Conservation (phyloP, 2,113 vertebrate species). For the Prinia subflava region DNA sequence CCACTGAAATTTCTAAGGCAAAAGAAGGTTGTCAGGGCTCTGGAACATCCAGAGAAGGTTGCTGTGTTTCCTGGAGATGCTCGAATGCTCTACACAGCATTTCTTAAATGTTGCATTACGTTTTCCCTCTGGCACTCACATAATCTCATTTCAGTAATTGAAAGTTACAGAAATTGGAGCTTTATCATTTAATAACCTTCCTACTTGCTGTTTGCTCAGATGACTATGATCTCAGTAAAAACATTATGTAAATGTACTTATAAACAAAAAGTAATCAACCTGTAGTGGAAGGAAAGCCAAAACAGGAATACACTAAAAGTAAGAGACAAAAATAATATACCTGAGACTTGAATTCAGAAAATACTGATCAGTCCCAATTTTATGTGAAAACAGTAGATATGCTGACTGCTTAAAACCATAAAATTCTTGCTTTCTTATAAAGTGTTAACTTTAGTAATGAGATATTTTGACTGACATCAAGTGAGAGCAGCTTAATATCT, state of each 20-base stretch:
- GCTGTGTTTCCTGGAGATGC: background rate
- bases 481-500: background rate
- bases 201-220: background rate
- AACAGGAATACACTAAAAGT: background rate
- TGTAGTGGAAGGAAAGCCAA: background rate
- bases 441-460: background rate
- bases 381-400: background rate
- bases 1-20: background rate
- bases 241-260: background rate
- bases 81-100: background rate
- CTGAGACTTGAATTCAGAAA: background rate
- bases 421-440: background rate
- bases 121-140: background rate
- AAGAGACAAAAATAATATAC: background rate
- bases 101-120: background rate
- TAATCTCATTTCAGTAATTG: background rate
- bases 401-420: background rate
- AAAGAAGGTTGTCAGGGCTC: background rate
- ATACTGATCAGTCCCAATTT: background rate
- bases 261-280: background rate
- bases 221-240: background rate
- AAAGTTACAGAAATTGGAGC: constrained; percentile 10
- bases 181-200: constrained; percentile 17
- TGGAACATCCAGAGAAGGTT: background rate
- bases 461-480: background rate